Evolutionary conservation across 2,888 invertebrate species (phyloP), one percentile per base, ranked within the genome.

Genomic region (Drosophila engyochracea): DNA sequence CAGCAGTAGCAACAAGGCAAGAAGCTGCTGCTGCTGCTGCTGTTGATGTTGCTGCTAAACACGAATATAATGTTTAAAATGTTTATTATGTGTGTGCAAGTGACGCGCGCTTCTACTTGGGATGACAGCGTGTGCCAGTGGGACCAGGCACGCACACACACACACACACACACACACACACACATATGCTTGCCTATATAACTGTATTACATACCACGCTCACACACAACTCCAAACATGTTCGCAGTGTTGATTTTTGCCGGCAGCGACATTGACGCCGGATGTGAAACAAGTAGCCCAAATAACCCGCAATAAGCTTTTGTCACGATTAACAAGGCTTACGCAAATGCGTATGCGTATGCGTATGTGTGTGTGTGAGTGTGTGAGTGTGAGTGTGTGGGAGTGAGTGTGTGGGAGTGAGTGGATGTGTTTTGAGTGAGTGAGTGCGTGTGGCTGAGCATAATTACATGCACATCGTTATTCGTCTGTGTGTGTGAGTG

Each of bases 311-410:
- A 86, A 86, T 86, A 89, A 90, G 91, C 91, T 90, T 88, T 88
- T 88, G 91, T 88, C 87, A 90, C 87, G 87, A 90, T 88, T 90
- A 88, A 88, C 87, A 88, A 87, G 87, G 85, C 90, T 86, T 86
- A 90, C 89, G 86, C 83, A 85, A 88, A 81, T 90, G 90, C 74
- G 74, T 70, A 54, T 73, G 62, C 73, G 57, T 64, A 39, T 37
- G 25, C 16, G 41, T 30, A 16, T 12, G 12, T 41, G 65, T 47
- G 31, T 30, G 57, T 30, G 5, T 30, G 30, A 6, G 30, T 30
- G 30, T 1, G 1, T 31, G 33, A 16, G 12, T 30, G 14, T 28
- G 52, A 53, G 52, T 30, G 51, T 67, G 59, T 57, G 53, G 14
- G 52, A 47, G 68, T 22, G 59, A 55, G 64, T 64, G 58, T 58